Base-by-base conservation (phyloP, 2,888 invertebrate genomes). In the Chamaedrilus cognettii region DNA sequence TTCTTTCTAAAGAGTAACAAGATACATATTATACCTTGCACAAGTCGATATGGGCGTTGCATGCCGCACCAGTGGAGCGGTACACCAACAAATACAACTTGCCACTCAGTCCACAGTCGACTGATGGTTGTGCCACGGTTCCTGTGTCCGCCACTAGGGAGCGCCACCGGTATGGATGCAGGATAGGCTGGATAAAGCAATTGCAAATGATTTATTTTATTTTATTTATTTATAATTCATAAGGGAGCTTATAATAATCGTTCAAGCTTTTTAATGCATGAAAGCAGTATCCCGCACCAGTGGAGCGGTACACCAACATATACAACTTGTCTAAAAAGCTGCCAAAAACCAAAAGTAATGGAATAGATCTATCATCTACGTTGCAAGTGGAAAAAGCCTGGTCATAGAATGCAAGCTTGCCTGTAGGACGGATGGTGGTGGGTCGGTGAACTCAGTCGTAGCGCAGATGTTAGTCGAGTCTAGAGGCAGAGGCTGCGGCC, bases 401-500 rank as follows among this genome's bases (percentile, higher is more conserved):
- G n/a, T n/a, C n/a, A n/a, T n/a, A n/a, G n/a, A n/a, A n/a, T 42
- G 11, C 19, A 42, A 11, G 11, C 23, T 15, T 52, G 26, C 55
- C 55, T 23, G 55, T 23, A 52, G 15, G 7, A 26, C 23, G 26
- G 55, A 52, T 7, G 15, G 11, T 26, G 7, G 11, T 7, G 26
- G 15, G 28, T 19, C 55, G 5, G 11, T 26, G 28, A 52, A 52
- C 55, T 23, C 26, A 7, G 26, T 26, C 26, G 11, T 11, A 26
- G 11, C 55, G 55, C 55, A 52, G 28, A 52, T 7, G 5, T 19
- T 5, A 23, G 15, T 15, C 7, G 55, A 26, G 55, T 26, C 26
- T 7, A 52, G 55, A 26, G 55, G 55, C 19, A 52, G 55, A 23
- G 55, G 55, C 23, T 26, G 55, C 23, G 55, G 55, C 55, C 55